Base-by-base conservation (phyloP, 2,113 vertebrate species). In the Ochotona princeps region DNA sequence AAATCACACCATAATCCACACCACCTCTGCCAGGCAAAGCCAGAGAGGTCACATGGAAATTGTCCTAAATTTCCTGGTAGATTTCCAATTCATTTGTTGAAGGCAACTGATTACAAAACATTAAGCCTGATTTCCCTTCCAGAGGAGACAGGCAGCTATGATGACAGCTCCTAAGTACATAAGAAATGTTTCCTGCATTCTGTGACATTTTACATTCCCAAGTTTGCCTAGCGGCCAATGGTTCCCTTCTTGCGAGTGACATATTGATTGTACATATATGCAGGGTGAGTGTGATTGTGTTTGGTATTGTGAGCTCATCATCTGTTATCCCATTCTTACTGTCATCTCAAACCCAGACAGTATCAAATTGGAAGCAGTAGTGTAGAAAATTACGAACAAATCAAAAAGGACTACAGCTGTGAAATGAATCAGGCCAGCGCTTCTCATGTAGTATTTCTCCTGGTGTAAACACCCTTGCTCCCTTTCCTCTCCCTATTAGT, bases 301-400 rank as follows among this genome's bases (percentile, higher is more conserved):
- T 97, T 94, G 61, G 97, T 96, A 30, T 94, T 97, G 97, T 93
- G 96, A 97, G 96, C 97, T 98, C 97, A 96, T 98, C 98, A 97
- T 98, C 98, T 94, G 95, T 97, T 97, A 98, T 96, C 96, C 96
- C 96, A 74, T 97, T 98, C 96, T 95, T 97, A 96, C 96, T 97
- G 97, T 98, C 98, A 98, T 97, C 98, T 0, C 0, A 91, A 91
- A 83, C 93, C 97, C 97, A 97, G 97, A 95, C 97, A 94, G 92
- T 97, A 97, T 97, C 98, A 98, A 97, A 98, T 97, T 98, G 97
- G 97, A 98, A 97, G 96, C 97, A 98, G 95, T 93, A 98, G 98
- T 91, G 90, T 98, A 98, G 97, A 98, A 98, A 98, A 98, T 98
- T 97, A 98, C 9, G 17, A 97, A 97, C 97, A 98, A 98, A 98